Evolutionary conservation across 1,140 invertebrate species (phyloP), one percentile per base, ranked within the genome.

Genomic region (Aphelinus atriplicis): DNA sequence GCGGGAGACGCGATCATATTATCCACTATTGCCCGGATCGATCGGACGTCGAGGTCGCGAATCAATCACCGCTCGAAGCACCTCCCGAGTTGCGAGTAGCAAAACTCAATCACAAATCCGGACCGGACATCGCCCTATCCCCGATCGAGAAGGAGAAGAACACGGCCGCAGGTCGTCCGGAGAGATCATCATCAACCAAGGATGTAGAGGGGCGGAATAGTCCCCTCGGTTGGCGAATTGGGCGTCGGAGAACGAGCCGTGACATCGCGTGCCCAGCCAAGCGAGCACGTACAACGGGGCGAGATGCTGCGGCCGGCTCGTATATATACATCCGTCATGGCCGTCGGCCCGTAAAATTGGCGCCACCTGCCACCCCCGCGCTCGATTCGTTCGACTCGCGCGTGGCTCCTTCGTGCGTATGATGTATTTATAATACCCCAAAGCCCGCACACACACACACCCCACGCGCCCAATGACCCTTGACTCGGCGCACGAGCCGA

Each of bases 311-410:
- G 45, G 50, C 46, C 26, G 63, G 3, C 51, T 6, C 64, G 50
- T n/a, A 56, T 0, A 10, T 57, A 46, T 45, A 51, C n/a, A 87
- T 87, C 86, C 86, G 87, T 88, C 86, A 87, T 84, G 85, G 81
- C 80, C 86, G 85, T 81, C 82, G 86, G 85, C 81, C 85, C 86
- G 87, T 88, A 84, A 88, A 88, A 88, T 88, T 88, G 82, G 83
- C 83, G 86, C 87, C 87, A 88, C 87, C 87, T 88, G 87, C 84
- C 87, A 86, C 85, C 85, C 86, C 83, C 78, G 51, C 72, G 72
- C 47, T 64, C 50, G 7, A 9, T 46, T 7, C 10, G n/a, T 7
- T 3, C 50, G 5, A 43, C 6, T 9, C n/a, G 26, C 3, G 5
- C 5, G 45, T 9, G 47, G 45, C 66, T 55, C 66, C 43, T 62